A percentile compares a stretch with the other conserved stretches of the same genome.
phyloP scores from a whole-genome alignment of 1,140 invertebrate genomes.

The Vanessa tameamea region DNA sequence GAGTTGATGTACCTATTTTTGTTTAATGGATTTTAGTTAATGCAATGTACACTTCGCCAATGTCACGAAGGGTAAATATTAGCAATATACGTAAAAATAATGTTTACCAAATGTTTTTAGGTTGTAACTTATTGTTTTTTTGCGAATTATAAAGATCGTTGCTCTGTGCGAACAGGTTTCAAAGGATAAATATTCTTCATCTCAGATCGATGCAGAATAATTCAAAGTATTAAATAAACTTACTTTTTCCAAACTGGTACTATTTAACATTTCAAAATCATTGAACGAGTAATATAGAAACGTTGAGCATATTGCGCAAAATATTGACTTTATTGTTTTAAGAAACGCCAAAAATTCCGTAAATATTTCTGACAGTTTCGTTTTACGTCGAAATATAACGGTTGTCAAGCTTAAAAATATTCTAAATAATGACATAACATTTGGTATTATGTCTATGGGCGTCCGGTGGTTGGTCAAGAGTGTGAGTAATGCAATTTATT shows the following conservation, averaged over 20 bases:
- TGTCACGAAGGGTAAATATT: no score
- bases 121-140: not conserved
- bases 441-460: not conserved
- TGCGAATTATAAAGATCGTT: not conserved
- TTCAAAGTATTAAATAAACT: conserved; percentile 21
- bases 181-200: not conserved
- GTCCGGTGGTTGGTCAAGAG: not conserved
- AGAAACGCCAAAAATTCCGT: conserved; percentile 58
- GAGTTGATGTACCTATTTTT: no score
- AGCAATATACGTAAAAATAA: no score
- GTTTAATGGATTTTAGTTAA: no score
- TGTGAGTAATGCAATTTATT: not conserved
- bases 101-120: no score
- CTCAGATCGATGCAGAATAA: not conserved
- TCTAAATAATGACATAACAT: conserved; percentile 54
- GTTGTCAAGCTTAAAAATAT: conserved; percentile 56
- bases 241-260: conserved; percentile 66
- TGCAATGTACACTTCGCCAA: no score
- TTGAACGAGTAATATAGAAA: conserved; percentile 60
- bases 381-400: conserved; percentile 51
- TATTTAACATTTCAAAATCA: conserved; percentile 73
- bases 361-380: conserved; percentile 64
- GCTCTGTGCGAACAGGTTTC: not conserved
- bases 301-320: conserved; percentile 61
- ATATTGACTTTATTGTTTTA: conserved; percentile 56